These are phyloP conservation scores for Triplophysa bombifrons DNA, from an alignment of 2,797 vertebrate species.

Conservation along the genomic window DNA sequence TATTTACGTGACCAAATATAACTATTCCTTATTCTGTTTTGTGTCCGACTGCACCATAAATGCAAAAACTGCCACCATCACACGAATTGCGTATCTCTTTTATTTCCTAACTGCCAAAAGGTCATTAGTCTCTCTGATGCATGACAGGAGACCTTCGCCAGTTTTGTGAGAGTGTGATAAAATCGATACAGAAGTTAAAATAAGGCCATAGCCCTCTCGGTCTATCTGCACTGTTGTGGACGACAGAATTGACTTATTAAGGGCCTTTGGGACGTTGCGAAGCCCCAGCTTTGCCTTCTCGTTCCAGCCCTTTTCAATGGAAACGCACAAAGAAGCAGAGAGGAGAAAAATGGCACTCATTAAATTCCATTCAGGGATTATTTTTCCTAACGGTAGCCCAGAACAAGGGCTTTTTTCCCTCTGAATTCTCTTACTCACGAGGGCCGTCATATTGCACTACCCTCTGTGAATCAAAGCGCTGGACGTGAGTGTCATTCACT, in stretches of 20 bases:
- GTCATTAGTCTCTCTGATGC: slow-evolving; percentile 39
- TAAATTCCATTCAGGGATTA: slow-evolving; percentile 19
- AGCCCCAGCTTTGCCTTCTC: neutral
- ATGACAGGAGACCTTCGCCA: slow-evolving; percentile 35
- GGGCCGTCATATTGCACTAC: slow-evolving; percentile 21
- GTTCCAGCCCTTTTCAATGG: slow-evolving; percentile 7
- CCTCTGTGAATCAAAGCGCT: slow-evolving; percentile 40
- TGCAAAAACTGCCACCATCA: slow-evolving; percentile 13
- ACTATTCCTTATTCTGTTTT: too few species aligned
- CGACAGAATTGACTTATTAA: slow-evolving; percentile 26
- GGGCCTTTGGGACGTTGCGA: slow-evolving; percentile 24
- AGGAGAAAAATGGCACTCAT: slow-evolving; percentile 20
- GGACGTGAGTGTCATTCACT: slow-evolving; percentile 31
- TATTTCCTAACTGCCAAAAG: slow-evolving; percentile 14
- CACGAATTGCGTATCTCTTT: slow-evolving; percentile 22
- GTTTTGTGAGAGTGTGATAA: slow-evolving; percentile 36
- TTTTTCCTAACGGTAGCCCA: slow-evolving; percentile 6
- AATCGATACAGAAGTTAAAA: slow-evolving; percentile 48
- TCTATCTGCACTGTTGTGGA: slow-evolving; percentile 30
- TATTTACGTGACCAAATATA: too few species aligned
- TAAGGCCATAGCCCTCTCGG: slow-evolving; percentile 34
- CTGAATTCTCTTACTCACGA: slow-evolving; percentile 16
- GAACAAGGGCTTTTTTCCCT: slow-evolving; percentile 20
- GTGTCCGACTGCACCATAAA: neutral
- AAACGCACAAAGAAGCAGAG: slow-evolving; percentile 1